Percentiles rank a stretch among this genome's conserved stretches.
These are phyloP conservation scores for Phorcus lineatus DNA, from an alignment of 2,888 invertebrate genomes.

Conservation along the genomic window DNA sequence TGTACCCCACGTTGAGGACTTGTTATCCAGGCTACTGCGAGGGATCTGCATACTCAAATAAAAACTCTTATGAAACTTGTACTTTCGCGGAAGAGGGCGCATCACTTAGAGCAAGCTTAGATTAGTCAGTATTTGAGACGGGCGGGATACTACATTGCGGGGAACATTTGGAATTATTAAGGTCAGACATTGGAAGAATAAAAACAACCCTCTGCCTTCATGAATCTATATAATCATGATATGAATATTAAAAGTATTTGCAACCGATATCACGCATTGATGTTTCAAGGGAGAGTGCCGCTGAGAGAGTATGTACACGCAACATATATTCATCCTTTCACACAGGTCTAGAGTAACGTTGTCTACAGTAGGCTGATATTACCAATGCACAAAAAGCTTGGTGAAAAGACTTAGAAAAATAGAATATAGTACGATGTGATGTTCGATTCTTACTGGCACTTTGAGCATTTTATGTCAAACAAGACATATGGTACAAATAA, in stretches of 20 bases:
- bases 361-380: neutral
- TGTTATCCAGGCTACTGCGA: too few species aligned
- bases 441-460: conserved; percentile 1
- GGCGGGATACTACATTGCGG: too few species aligned
- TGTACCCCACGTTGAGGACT: too few species aligned
- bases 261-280: neutral
- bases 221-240: too few species aligned
- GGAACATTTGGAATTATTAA: too few species aligned
- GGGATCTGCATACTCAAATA: too few species aligned
- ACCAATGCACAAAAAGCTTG: neutral
- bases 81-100: too few species aligned
- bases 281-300: neutral
- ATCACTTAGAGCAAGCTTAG: too few species aligned
- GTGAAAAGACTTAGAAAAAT: conserved; percentile 4
- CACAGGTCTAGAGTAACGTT: neutral
- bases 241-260: neutral
- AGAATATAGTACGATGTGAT: neutral
- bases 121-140: too few species aligned
- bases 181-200: too few species aligned
- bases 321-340: neutral
- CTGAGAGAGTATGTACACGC: neutral
- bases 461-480: neutral
- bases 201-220: too few species aligned
- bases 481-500: neutral
- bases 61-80: too few species aligned